Evolutionary conservation across 2,797 vertebrate genomes (phyloP).

Genomic region (Pipistrellus pipistrellus): DNA sequence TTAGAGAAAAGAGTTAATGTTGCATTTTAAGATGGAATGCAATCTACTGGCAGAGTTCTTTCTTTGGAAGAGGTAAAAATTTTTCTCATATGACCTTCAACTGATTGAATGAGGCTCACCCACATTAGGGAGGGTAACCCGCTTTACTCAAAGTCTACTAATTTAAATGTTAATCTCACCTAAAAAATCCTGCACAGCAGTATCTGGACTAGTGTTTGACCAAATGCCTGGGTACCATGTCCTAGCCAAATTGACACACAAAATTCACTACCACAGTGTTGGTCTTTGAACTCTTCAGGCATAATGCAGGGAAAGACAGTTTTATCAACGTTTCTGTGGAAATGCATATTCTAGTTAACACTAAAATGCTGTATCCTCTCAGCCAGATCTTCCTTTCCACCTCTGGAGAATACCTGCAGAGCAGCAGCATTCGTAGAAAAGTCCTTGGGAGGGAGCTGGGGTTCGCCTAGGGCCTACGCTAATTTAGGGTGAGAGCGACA

Average conservation of each 20-base stretch:
- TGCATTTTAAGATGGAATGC: background rate
- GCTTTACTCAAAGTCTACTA: background rate
- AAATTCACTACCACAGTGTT: background rate
- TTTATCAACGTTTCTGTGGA: background rate
- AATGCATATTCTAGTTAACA: background rate
- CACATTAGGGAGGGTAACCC: background rate
- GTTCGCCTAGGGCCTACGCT: background rate
- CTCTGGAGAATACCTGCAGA: background rate
- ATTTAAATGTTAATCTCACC: background rate
- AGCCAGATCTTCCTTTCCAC: background rate
- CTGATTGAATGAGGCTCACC: background rate
- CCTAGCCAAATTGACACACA: background rate
- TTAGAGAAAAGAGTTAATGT: background rate
- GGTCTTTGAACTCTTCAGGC: background rate
- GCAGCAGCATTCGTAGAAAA: background rate
- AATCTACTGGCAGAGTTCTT: background rate
- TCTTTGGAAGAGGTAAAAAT: background rate
- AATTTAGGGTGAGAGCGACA: background rate
- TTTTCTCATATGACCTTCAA: background rate
- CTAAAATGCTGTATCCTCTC: background rate
- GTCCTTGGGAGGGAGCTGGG: background rate
- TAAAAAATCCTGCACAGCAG: background rate
- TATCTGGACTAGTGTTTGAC: background rate
- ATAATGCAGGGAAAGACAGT: background rate
- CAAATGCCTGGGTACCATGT: background rate